Percentiles rank a stretch among this genome's conserved stretches.
phyloP scores from a whole-genome alignment of 2,113 vertebrate species.

The Prunella himalayana region DNA sequence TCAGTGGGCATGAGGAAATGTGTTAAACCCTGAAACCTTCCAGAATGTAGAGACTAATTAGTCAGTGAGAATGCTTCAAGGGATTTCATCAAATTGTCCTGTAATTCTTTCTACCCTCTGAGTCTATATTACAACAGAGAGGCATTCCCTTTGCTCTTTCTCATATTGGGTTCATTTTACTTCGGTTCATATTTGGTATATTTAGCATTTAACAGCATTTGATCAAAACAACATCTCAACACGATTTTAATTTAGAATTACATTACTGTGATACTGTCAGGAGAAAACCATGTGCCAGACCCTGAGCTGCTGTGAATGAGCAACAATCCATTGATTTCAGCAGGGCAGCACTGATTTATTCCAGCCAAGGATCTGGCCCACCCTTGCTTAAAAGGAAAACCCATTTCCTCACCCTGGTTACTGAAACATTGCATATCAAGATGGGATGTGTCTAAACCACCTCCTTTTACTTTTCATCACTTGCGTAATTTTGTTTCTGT shows the following conservation, averaged over 20 bases:
- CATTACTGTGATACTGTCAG: not conserved
- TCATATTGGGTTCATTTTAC: not conserved
- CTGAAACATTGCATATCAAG: not conserved
- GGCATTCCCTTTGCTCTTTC: not conserved
- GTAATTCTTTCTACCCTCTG: not conserved
- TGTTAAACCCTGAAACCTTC: not conserved
- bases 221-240: not conserved
- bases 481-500: not conserved
- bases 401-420: not conserved
- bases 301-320: constrained; percentile 15
- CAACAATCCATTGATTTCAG: not conserved
- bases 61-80: not conserved
- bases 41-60: not conserved
- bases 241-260: constrained; percentile 12
- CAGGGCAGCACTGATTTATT: not conserved
- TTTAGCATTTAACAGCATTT: not conserved
- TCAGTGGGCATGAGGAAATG: not conserved
- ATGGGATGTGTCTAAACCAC: not conserved
- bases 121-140: not conserved
- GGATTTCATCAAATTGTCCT: not conserved
- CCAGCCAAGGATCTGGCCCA: not conserved
- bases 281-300: not conserved
- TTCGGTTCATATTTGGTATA: not conserved
- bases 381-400: constrained; percentile 16
- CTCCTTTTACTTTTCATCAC: constrained; percentile 32